A percentile compares a stretch with the other conserved stretches of the same genome.
Conservation (phyloP, 2,113 vertebrate genomes). For the Geococcyx californianus region DNA sequence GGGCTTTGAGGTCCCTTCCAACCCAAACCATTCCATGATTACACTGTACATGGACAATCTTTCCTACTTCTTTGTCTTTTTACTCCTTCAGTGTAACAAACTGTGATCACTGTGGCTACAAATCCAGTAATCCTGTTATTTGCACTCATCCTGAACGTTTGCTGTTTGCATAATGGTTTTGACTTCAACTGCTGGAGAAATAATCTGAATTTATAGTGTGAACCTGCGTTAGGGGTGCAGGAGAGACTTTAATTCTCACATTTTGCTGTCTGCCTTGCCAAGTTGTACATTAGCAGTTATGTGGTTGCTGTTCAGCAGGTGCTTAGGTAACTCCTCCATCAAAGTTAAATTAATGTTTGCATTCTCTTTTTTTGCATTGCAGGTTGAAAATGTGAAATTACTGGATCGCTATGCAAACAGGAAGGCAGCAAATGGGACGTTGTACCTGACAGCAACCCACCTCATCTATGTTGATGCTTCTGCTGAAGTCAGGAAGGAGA, state of each 20-base stretch:
- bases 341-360: not conserved
- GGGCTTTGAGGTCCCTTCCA: too few relatives aligned
- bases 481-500: constrained; percentile 76
- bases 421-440: constrained; percentile 73
- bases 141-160: not conserved
- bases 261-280: not conserved
- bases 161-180: not conserved
- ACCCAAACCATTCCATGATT: too few relatives aligned
- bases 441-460: constrained; percentile 85
- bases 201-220: not conserved
- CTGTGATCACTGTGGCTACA: not conserved
- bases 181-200: not conserved
- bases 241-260: fast-evolving
- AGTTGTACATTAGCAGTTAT: not conserved
- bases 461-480: constrained; percentile 82
- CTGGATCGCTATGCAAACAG: constrained; percentile 75
- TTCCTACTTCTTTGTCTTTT: not conserved
- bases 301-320: not conserved
- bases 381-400: constrained; percentile 83
- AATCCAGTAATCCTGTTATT: not conserved
- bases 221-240: not conserved
- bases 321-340: not conserved
- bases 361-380: not conserved
- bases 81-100: not conserved
- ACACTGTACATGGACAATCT: not conserved